phyloP scores from a whole-genome alignment of 2,888 invertebrate genomes.

The Drosophila birchii region DNA sequence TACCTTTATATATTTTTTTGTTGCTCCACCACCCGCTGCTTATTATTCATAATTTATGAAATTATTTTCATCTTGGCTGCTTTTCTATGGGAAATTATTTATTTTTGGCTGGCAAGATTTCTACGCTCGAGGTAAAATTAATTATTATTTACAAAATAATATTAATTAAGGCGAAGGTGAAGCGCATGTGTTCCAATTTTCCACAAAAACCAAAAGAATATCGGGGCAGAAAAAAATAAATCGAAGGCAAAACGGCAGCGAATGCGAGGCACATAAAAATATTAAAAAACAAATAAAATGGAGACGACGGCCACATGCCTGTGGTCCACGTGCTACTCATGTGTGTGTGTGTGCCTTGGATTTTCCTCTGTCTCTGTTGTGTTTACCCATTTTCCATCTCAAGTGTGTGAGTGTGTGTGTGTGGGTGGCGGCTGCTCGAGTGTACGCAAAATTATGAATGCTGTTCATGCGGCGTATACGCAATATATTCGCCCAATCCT shows the following conservation, averaged over 20 bases:
- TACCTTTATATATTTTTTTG: not conserved
- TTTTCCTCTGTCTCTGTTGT: slow-evolving; percentile 57
- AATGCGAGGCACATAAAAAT: slow-evolving; percentile 34
- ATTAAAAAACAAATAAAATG: slow-evolving; percentile 49
- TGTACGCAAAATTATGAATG: slow-evolving; percentile 69
- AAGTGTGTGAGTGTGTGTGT: slow-evolving; percentile 3
- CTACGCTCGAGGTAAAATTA: slow-evolving; percentile 57
- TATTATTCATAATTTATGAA: slow-evolving; percentile 30
- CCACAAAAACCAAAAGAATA: slow-evolving; percentile 24
- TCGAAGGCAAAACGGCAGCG: slow-evolving; percentile 16
- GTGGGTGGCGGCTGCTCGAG: slow-evolving; percentile 1
- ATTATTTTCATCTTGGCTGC: slow-evolving; percentile 33
- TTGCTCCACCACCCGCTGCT: not conserved
- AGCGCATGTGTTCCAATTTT: slow-evolving; percentile 63
- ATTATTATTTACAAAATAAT: slow-evolving; percentile 75
- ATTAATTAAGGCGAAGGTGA: slow-evolving; percentile 79
- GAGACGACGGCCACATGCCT: slow-evolving; percentile 40
- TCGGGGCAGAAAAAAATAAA: slow-evolving; percentile 22
- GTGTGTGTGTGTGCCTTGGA: slow-evolving; percentile 32
- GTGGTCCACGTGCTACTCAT: slow-evolving; percentile 56
- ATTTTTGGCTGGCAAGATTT: slow-evolving; percentile 43
- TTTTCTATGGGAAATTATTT: slow-evolving; percentile 32
- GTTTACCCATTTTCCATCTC: slow-evolving; percentile 71
- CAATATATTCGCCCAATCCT: slow-evolving; percentile 58
- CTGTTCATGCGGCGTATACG: slow-evolving; percentile 70